Percentiles rank a stretch among this genome's conserved stretches.
Evolutionary conservation across 2,888 invertebrate species (phyloP).

Genomic region (Pseudococcus longispinus): DNA sequence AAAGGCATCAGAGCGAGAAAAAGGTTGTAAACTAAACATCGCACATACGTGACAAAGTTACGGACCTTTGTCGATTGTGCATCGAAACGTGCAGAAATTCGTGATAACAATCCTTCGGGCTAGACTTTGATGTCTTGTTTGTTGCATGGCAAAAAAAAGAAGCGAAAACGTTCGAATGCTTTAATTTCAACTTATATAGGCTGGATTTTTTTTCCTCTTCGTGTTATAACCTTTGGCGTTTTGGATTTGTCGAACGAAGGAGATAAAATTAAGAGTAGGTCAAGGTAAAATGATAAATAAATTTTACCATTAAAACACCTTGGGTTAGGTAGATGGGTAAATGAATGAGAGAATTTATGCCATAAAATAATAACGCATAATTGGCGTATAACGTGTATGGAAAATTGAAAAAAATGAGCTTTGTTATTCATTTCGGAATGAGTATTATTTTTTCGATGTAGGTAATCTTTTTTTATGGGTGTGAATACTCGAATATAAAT

Average conservation of each 20-base stretch:
- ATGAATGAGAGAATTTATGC: neutral
- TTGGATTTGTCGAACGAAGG: neutral
- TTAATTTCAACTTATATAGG: conserved; percentile 20
- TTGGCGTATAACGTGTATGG: neutral
- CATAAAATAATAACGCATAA: neutral
- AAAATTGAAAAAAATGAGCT: neutral
- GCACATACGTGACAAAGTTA: conserved; percentile 56
- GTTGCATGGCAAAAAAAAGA: neutral
- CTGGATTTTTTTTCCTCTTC: neutral
- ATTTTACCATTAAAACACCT: neutral
- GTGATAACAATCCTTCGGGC: conserved; percentile 55
- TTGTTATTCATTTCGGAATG: neutral
- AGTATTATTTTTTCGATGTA: neutral
- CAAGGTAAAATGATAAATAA: conserved; percentile 9
- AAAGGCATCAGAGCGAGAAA: conserved; percentile 56
- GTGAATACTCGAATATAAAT: neutral
- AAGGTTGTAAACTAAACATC: conserved; percentile 32
- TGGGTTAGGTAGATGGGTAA: neutral
- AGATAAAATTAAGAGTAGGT: neutral
- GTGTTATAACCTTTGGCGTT: neutral
- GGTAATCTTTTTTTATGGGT: neutral
- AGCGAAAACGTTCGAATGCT: conserved; percentile 28
- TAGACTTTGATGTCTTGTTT: conserved; percentile 50
- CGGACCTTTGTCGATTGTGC: conserved; percentile 57
- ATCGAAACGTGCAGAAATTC: conserved; percentile 55